Base-by-base conservation (phyloP, 2,113 vertebrate genomes). In the Equus przewalskii region DNA sequence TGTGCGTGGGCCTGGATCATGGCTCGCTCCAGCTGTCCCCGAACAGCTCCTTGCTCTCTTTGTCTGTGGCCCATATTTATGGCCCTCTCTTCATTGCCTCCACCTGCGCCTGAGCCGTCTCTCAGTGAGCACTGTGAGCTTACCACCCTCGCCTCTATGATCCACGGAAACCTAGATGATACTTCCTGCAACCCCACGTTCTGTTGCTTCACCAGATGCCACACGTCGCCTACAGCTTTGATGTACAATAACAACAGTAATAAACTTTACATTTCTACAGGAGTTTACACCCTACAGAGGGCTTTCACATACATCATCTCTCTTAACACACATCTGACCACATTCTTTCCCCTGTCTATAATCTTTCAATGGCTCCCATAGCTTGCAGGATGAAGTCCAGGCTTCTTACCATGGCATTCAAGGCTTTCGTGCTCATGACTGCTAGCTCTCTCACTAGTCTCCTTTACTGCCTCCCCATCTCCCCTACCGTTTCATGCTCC, bases 401-500 rank as follows among this genome's bases (percentile, higher is more conserved):
- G 30, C 10, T 67, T 19, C 82, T 54, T 26, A 4, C 9, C 19
- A 2, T 3, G 44, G 9, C 36, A 4, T 28, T 70, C 44, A 33
- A 13, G 80, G 65, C 49, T 7, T 9, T 54, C 9, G 0, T 7
- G 6, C 26, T 19, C 3, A 2, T 7, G 26, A 51, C 72, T 41
- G 0, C 24, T 7, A 4, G 58, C 11, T 12, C 15, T 41, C 51
- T 14, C 0, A 0, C 3, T 3, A 9, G 28, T 24, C 7, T 4
- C 30, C 79, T 33, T 30, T 24, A 3, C 4, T 7, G 64, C 5
- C 70, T 82, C 41, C 33, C 41, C 33, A 5, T 22, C 54, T 70
- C 7, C 0, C n/a, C 3, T 6, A 24, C 30, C 26, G 15, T 44
- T 44, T 8, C 60, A 9, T 4, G 21, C 19, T 70, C 54, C 62